phyloP scores from a whole-genome alignment of 2,797 vertebrate genomes.

The Anguilla anguilla region DNA sequence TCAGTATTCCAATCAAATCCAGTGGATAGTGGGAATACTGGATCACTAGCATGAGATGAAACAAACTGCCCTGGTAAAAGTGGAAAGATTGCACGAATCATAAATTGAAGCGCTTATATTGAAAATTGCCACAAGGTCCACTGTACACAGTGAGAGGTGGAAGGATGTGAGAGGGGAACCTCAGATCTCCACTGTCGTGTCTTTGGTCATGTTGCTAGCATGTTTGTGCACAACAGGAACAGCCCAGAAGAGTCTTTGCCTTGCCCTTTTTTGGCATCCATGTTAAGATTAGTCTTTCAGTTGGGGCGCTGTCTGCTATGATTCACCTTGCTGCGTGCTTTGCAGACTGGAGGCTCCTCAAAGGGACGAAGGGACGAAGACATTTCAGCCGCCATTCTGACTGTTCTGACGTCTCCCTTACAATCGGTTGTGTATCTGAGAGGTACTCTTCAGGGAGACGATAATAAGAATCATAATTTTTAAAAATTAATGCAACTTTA shows the following conservation, averaged over 20 bases:
- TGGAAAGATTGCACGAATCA: not conserved
- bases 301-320: not conserved
- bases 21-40: not conserved
- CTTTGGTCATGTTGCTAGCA: not conserved
- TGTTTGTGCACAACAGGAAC: not conserved
- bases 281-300: not conserved
- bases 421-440: slow-evolving; percentile 31
- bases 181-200: not conserved
- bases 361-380: not conserved
- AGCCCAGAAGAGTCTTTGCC: not conserved
- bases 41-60: not conserved
- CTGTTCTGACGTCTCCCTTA: slow-evolving; percentile 34
- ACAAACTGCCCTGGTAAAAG: not conserved
- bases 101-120: not conserved
- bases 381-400: slow-evolving; percentile 20
- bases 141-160: not conserved
- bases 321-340: not conserved
- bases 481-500: slow-evolving; percentile 30
- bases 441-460: slow-evolving; percentile 40
- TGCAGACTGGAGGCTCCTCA: not conserved
- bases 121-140: not conserved
- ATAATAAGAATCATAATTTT: slow-evolving; percentile 31
- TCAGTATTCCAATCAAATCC: not conserved
- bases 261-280: slow-evolving; percentile 1
- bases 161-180: not conserved